Evolutionary conservation across 2,113 vertebrate genomes (phyloP).

Genomic region (Hystrix brachyura): DNA sequence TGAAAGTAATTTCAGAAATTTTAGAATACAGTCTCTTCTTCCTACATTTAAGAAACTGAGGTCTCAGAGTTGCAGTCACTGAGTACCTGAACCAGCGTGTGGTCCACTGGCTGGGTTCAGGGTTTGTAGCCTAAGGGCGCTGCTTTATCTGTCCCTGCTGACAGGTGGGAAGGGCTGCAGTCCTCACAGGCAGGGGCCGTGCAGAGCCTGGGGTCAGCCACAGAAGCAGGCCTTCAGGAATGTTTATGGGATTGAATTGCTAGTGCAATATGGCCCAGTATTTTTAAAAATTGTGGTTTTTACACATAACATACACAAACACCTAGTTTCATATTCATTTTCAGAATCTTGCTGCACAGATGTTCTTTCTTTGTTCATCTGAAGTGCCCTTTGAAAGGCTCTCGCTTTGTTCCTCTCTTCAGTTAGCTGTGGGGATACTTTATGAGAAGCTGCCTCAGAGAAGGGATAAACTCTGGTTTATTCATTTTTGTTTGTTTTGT

Average conservation of each 20-base stretch:
- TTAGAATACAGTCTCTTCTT: not conserved
- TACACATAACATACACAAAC: not conserved
- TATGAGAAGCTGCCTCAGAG: not conserved
- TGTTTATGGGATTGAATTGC: not conserved
- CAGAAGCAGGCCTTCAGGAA: not conserved
- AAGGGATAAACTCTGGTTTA: not conserved
- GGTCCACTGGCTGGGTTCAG: not conserved
- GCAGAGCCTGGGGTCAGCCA: not conserved
- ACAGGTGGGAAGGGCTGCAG: not conserved
- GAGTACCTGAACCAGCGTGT: not conserved
- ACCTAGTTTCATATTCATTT: slow-evolving; percentile 55
- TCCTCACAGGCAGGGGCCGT: not conserved
- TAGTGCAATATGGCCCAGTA: not conserved
- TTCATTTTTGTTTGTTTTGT: not conserved
- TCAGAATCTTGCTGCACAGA: not conserved
- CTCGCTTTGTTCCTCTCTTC: not conserved
- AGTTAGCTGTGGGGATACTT: not conserved
- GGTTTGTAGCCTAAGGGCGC: not conserved
- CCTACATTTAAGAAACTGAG: not conserved
- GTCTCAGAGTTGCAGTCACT: not conserved
- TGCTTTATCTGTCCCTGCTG: not conserved
- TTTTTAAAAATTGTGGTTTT: slow-evolving; percentile 40
- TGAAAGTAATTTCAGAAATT: slow-evolving; percentile 1
- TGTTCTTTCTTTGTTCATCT: slow-evolving; percentile 1
- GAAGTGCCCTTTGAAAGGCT: not conserved